Base-by-base conservation (phyloP, 2,113 vertebrate genomes). In the Aspidoscelis tigris region DNA sequence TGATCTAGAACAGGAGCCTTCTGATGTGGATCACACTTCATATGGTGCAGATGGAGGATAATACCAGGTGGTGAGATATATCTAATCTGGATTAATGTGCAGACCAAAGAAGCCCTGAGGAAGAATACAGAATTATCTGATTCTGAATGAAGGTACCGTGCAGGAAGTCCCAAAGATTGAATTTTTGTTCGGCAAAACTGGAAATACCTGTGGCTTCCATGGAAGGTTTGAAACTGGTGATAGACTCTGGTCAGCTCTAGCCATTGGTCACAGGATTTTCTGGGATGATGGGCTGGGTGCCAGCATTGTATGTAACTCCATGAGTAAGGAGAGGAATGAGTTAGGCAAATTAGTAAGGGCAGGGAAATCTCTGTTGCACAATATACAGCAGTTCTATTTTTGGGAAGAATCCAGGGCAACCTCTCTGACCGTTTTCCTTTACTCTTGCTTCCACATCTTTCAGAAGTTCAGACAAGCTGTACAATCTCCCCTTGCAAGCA, bases 301-400 rank as follows among this genome's bases (percentile, higher is more conserved):
- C 20, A 20, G 8, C 5, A 12, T 24, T 66, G 66, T 83, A 64
- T 18, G 2, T 55, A 33, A 33, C 41, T 66, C 18, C 24, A 5
- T 68, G 64, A 83, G 64, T 81, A 76, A 69, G 47, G 53, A 44
- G 69, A 76, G 73, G 44, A 83, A 68, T 39, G 47, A 41, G 69
- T 8, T 76, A 26, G 39, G 73, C 33, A 66, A 80, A 80, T 64
- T 68, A 68, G 78, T 20, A 47, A 33, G 14, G 47, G 20, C 3
- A 66, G 44, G 61, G 39, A 79, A 79, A 50, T 82, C 10, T 10
- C 10, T 22, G 2, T 76, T 75, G 72, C 39, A 65, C 43, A 75
- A 24, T 76, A 0, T 43, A 14, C 22, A 65, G 4, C 5, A 24
- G 26, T 26, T 61, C 22, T 41, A 21, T 41, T 76, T 50, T 2